Base-by-base conservation (phyloP, 2,888 invertebrate genomes). In the Pseudoips prasinana region DNA sequence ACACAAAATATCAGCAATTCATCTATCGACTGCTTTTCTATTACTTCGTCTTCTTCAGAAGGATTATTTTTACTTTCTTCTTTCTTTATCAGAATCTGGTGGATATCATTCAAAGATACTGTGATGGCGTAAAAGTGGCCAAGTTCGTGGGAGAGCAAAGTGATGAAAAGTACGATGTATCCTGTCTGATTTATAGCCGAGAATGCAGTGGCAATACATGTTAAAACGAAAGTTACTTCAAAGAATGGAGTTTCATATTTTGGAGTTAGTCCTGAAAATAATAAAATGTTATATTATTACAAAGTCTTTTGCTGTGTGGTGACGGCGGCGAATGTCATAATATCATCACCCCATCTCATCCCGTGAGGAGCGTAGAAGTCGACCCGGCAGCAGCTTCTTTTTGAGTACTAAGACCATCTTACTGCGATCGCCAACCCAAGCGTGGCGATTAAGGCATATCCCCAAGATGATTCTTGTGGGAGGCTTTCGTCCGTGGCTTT, bases 181-280 rank as follows among this genome's bases (percentile, higher is more conserved):
- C 76, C 78, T 0, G 75, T 77, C 42, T 78, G 78, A 53, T 76
- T 79, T 42, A 76, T 49, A 5, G 64, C 77, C 0, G 78, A 79
- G 45, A 78, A 79, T 1, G 50, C 49, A 1, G 75, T 71, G 1
- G 54, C 73, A 7, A 66, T 41, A 17, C 49, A 50, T 7, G 73
- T 77, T 14, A 78, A 29, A 1, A 39, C 41, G 38, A 71, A 78
- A 6, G 70, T 62, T 32, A 60, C 56, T 57, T 78, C 72, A 50
- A 58, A 79, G 39, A 62, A 68, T 3, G 78, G 78, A 1, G 65
- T 67, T 41, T 73, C 67, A 40, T 76, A 74, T 53, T 73, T 73
- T 11, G 66, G 64, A 10, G 55, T 46, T 1, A 79, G 58, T 38
- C 78, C 78, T 79, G 62, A 1, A 53, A 62, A 36, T 39, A 45